Conservation (phyloP, 2,113 vertebrate genomes). For the Sapayoa aenigma region DNA sequence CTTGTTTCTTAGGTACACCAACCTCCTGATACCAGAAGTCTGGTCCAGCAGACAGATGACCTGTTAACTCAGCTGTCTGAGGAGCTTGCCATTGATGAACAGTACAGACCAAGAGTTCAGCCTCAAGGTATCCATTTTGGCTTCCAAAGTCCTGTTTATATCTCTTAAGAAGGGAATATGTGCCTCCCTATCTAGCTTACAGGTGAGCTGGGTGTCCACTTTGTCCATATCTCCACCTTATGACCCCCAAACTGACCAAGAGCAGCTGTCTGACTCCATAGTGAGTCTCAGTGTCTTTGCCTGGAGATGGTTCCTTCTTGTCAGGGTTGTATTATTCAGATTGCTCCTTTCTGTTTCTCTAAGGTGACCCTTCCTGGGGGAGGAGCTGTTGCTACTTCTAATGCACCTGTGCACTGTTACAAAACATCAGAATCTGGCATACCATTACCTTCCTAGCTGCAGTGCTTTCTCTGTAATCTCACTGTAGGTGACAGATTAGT, state of each 20-base stretch:
- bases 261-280: neutral
- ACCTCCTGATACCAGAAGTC: constrained; percentile 80
- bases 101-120: constrained; percentile 44
- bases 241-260: neutral
- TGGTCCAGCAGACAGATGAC: constrained; percentile 84
- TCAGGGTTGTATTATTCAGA: neutral
- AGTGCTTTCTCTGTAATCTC: neutral
- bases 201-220: neutral
- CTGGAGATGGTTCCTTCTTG: neutral
- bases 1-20: constrained; percentile 75
- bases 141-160: neutral
- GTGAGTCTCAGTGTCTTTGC: neutral
- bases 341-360: neutral
- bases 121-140: constrained; percentile 60
- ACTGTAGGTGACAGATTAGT: neutral
- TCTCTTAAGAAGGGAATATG: neutral
- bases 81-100: constrained; percentile 85
- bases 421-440: neutral
- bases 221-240: neutral
- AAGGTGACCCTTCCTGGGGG: neutral
- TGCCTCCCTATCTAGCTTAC: neutral
- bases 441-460: neutral
- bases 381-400: neutral
- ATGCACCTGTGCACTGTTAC: neutral
- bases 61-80: constrained; percentile 86